These are phyloP conservation scores for Drosophila meridionalis DNA, from an alignment of 2,888 invertebrate species.

Conservation along the genomic window DNA sequence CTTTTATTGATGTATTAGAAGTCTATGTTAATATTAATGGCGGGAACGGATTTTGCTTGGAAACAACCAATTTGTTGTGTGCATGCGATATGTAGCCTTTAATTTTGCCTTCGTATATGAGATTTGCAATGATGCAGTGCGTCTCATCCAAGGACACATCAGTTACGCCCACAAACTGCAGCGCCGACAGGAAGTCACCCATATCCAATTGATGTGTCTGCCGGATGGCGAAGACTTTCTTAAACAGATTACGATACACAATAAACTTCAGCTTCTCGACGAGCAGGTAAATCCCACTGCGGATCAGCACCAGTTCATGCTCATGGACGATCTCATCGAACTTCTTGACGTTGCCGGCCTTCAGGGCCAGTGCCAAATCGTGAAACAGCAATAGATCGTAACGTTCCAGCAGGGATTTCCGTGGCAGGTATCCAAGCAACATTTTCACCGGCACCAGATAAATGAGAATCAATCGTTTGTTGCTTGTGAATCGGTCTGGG, in stretches of 20 bases:
- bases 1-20: slow-evolving; percentile 14
- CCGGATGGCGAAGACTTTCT: slow-evolving; percentile 91
- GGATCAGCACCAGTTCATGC: slow-evolving; percentile 96
- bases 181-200: slow-evolving; percentile 91
- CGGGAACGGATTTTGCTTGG: slow-evolving; percentile 98
- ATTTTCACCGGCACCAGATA: slow-evolving; percentile 99
- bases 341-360: slow-evolving; percentile 93
- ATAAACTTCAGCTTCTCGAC: slow-evolving; percentile 98
- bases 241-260: slow-evolving; percentile 97
- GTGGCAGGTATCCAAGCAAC: slow-evolving; percentile 98
- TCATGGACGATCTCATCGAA: slow-evolving; percentile 93
- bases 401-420: slow-evolving; percentile 91
- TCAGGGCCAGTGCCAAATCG: slow-evolving; percentile 94
- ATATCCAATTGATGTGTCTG: slow-evolving; percentile 96
- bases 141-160: slow-evolving; percentile 97
- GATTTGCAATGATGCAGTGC: slow-evolving; percentile 97
- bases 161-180: slow-evolving; percentile 92
- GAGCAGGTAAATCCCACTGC: slow-evolving; percentile 98
- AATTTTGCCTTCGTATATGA: slow-evolving; percentile 98
- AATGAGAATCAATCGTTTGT: slow-evolving; percentile 96
- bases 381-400: slow-evolving; percentile 96
- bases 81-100: slow-evolving; percentile 99
- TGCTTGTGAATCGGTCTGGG: slow-evolving; percentile 91
- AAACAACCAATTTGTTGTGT: slow-evolving; percentile 98
- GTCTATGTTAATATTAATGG: slow-evolving; percentile 88